Conservation (phyloP, 2,888 invertebrate genomes). For the Creontiades dilutus region DNA sequence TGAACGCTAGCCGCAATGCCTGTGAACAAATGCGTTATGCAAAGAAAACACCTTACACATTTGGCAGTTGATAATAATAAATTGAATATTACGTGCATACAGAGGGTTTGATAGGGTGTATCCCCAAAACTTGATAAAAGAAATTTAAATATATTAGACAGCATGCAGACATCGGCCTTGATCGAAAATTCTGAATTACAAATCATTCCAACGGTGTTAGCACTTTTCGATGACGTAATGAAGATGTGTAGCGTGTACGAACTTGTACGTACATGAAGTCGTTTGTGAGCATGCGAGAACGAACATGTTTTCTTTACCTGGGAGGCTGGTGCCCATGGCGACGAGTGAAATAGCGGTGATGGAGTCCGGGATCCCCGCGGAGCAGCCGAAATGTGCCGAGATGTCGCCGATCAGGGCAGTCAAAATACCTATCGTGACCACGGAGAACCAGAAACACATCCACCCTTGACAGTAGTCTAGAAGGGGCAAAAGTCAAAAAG, state of each 20-base stretch:
- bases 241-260: neutral
- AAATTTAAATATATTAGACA: too few species aligned
- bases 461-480: slow-evolving; percentile 83
- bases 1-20: too few species aligned
- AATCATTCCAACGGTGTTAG: neutral
- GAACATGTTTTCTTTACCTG: slow-evolving; percentile 82
- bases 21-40: too few species aligned
- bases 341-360: slow-evolving; percentile 98
- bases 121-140: too few species aligned
- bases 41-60: too few species aligned
- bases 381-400: slow-evolving; percentile 98
- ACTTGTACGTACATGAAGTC: neutral
- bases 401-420: slow-evolving; percentile 98
- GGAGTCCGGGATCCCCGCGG: slow-evolving; percentile 95
- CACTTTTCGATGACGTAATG: neutral
- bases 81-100: too few species aligned
- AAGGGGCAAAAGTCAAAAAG: slow-evolving; percentile 37
- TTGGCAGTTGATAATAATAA: too few species aligned
- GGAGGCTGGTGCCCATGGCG: slow-evolving; percentile 98
- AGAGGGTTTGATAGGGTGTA: too few species aligned
- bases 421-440: slow-evolving; percentile 93
- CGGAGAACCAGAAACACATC: slow-evolving; percentile 96
- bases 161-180: too few species aligned
- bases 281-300: neutral
- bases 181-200: too few species aligned